Evolutionary conservation across 2,797 vertebrate genomes (phyloP), one percentile per base, ranked within the genome.

Genomic region (Streptopelia turtur): DNA sequence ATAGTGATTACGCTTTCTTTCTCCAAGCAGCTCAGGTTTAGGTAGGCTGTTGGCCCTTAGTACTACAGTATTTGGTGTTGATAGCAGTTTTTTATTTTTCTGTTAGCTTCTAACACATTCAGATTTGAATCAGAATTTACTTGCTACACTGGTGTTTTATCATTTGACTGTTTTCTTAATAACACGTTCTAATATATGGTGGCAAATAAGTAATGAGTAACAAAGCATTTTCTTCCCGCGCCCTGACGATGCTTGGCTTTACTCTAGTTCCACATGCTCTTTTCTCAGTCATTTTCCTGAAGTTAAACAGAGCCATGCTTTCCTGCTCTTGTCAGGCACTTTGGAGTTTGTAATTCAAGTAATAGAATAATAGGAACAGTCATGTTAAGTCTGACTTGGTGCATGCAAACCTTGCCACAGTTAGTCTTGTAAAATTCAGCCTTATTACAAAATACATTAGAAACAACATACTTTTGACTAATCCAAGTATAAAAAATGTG

Each of bases 331-430:
- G n/a, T 87, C 63, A 72, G 74, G 63, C 55, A 63, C 70, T 66
- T 82, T n/a, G 59, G 41, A 93, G 30, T 70, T 81, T 52, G 56
- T 50, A 66, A 91, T 89, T 84, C 52, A 79, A 84, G 77, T 47
- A 79, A 66, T 2, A 66, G 64, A 87, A 49, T 85, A 77, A 52
- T 33, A 56, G 60, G 55, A 89, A 3, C n/a, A 86, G 41, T 77
- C 10, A 12, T 3, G 61, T 35, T 39, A 52, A 37, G 35, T 83
- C 33, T 81, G 72, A 41, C n/a, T 86, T 0, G 2, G 27, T 11
- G 9, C 45, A 25, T 49, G 47, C 65, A 53, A 83, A 77, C 52
- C 64, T 66, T 87, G 60, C 41, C 25, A 13, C 31, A 57, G 75
- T 49, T 91, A 70, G 50, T 52, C 74, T 56, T 77, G 49, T 64